Evolutionary conservation across 1,140 invertebrate species (phyloP).

Genomic region (Heliconius himera): DNA sequence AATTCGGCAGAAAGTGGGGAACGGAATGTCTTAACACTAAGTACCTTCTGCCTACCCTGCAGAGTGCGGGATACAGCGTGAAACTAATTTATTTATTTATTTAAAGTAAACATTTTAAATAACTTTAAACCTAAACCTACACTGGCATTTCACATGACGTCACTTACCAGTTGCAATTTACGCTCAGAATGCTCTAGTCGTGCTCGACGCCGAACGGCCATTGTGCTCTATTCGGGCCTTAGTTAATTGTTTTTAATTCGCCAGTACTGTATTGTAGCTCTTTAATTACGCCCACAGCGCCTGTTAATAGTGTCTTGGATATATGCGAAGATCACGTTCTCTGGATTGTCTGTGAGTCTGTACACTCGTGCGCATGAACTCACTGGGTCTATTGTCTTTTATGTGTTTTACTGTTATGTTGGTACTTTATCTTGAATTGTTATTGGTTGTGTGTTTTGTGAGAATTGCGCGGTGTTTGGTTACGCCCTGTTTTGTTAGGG

Average conservation of each 20-base stretch:
- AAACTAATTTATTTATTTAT: too few species aligned
- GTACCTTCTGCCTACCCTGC: too few species aligned
- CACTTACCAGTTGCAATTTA: constrained; percentile 35
- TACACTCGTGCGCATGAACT: constrained; percentile 47
- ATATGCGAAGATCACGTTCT: constrained; percentile 55
- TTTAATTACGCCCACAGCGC: constrained; percentile 74
- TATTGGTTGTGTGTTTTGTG: background rate
- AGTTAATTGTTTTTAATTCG: constrained; percentile 79
- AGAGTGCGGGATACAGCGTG: too few species aligned
- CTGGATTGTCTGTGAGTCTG: background rate
- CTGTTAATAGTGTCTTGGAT: constrained; percentile 67
- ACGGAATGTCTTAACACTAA: too few species aligned
- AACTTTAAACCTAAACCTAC: background rate
- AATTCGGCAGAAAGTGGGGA: too few species aligned
- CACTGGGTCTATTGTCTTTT: constrained; percentile 22
- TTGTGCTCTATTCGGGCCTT: constrained; percentile 70
- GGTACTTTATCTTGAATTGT: background rate
- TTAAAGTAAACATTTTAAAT: background rate
- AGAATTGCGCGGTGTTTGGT: background rate
- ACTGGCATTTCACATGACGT: background rate
- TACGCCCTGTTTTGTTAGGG: background rate
- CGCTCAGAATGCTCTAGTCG: constrained; percentile 51
- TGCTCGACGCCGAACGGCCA: constrained; percentile 52
- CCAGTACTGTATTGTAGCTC: constrained; percentile 67
- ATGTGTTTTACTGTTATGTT: background rate